These are phyloP conservation scores for Sternarchorhynchus goeldii DNA, from an alignment of 2,797 vertebrate species.

Conservation along the genomic window DNA sequence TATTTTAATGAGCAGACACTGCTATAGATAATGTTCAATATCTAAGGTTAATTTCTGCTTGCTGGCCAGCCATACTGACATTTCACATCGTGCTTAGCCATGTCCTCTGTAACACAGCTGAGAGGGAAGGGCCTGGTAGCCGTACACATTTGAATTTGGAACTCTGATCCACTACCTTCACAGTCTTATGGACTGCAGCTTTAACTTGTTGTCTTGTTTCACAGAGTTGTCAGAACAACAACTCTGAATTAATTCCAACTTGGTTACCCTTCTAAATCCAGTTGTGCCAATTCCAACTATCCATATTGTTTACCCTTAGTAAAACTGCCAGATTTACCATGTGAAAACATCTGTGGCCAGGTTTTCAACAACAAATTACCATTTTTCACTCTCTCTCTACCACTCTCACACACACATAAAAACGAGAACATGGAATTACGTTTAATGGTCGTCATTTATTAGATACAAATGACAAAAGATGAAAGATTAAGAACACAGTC, in stretches of 20 bases:
- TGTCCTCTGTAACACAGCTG: too few species aligned
- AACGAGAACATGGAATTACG: neutral
- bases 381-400: neutral
- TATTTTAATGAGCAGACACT: too few species aligned
- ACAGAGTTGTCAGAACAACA: too few species aligned
- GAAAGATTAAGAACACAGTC: neutral
- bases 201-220: neutral
- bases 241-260: slow-evolving; percentile 54
- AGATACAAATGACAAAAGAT: slow-evolving; percentile 24
- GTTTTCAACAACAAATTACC: neutral
- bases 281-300: slow-evolving; percentile 56
- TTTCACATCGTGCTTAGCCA: too few species aligned
- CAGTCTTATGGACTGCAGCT: too few species aligned
- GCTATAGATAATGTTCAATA: too few species aligned
- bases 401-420: neutral
- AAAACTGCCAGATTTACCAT: neutral
- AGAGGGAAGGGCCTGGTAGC: too few species aligned
- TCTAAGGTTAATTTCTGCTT: too few species aligned
- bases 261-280: slow-evolving; percentile 58
- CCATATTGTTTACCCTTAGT: slow-evolving; percentile 21
- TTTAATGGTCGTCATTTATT: slow-evolving; percentile 12
- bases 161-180: too few species aligned
- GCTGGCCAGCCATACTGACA: too few species aligned
- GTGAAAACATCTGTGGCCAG: neutral
- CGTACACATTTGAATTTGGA: too few species aligned